Evolutionary conservation across 1,140 invertebrate genomes (phyloP).

Genomic region (Euglossa dilemma): DNA sequence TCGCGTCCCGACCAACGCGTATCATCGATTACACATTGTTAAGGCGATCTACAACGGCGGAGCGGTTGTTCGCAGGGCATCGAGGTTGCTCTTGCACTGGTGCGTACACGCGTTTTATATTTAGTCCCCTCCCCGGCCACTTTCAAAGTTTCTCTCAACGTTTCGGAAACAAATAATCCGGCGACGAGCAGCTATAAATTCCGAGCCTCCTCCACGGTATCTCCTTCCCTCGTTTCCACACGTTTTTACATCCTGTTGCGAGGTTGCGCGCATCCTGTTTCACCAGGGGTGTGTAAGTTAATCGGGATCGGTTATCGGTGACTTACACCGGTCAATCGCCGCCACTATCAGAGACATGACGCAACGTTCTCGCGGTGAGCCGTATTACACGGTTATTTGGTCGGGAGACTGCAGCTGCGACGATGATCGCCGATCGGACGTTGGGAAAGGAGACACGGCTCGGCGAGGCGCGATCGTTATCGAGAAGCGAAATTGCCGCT

Average conservation of each 20-base stretch:
- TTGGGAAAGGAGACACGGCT: neutral
- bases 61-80: neutral
- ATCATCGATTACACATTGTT: conserved; percentile 47
- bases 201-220: too few species aligned
- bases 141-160: neutral
- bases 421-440: neutral
- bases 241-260: neutral
- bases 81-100: neutral
- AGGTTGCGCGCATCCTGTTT: neutral
- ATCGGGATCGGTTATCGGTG: conserved; percentile 34
- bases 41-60: conserved; percentile 11
- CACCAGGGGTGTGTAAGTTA: conserved; percentile 1
- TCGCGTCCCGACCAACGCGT: neutral
- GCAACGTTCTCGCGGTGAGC: neutral
- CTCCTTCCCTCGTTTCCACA: neutral
- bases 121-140: neutral
- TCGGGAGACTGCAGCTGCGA: neutral
- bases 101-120: conserved; percentile 32
- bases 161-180: conserved; percentile 28
- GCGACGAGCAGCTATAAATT: neutral
- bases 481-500: neutral
- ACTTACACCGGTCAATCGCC: conserved; percentile 2
- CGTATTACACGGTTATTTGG: neutral
- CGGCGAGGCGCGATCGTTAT: neutral
- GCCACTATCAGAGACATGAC: neutral